These are phyloP conservation scores for Candidula unifasciata DNA, from an alignment of 2,888 invertebrate species.

Conservation along the genomic window DNA sequence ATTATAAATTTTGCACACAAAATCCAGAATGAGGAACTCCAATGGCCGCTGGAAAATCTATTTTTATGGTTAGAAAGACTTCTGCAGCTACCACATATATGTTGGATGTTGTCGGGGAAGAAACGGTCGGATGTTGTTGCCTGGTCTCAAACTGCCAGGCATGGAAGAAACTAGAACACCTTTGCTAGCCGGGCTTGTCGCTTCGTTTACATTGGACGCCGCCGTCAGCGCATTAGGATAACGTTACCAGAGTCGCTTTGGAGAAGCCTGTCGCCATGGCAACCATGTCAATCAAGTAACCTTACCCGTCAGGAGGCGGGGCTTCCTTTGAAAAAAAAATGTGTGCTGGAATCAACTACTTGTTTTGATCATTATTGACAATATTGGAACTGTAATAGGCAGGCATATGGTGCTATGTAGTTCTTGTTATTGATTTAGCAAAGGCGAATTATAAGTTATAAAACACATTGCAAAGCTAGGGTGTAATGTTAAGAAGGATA, in stretches of 20 bases:
- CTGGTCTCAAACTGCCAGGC: neutral
- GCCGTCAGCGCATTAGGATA: constrained; percentile 5
- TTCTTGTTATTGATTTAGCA: no score
- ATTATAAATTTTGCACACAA: no score
- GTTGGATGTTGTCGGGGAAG: neutral
- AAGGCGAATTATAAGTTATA: no score
- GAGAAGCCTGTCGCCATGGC: constrained; percentile 69
- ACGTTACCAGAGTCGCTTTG: constrained; percentile 35
- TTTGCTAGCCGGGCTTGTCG: constrained; percentile 21
- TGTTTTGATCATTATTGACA: no score
- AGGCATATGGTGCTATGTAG: no score
- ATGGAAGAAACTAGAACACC: neutral
- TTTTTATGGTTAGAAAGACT: neutral
- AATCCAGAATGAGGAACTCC: no score
- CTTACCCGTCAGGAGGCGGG: constrained; percentile 65
- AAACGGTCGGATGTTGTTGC: constrained; percentile 9
- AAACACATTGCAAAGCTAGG: no score
- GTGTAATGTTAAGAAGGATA: no score
- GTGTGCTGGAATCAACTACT: neutral
- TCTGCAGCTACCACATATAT: neutral
- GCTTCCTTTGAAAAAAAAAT: neutral
- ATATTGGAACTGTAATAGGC: no score
- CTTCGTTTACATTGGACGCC: constrained; percentile 39
- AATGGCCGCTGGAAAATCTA: no score
- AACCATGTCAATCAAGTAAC: constrained; percentile 74